Evolutionary conservation across 2,888 invertebrate species (phyloP).

Genomic region (Willowsia nigromaculata): DNA sequence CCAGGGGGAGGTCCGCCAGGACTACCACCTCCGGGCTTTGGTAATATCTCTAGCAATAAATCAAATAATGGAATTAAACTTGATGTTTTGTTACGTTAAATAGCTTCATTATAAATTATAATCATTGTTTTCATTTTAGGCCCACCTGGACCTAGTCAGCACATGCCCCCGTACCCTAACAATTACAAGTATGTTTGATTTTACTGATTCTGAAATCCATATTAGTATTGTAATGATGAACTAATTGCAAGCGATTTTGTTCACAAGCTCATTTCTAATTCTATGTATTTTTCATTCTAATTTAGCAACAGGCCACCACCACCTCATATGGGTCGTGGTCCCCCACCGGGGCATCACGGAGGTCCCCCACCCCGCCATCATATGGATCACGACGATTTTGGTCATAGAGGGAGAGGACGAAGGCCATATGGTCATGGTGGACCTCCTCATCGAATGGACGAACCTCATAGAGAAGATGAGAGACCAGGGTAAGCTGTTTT

Average conservation of each 20-base stretch:
- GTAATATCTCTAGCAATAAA: not conserved
- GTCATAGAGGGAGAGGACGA: conserved; percentile 44
- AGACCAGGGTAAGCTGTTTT: conserved; percentile 44
- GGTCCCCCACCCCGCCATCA: conserved; percentile 65
- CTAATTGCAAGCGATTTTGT: not conserved
- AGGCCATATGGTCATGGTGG: conserved; percentile 48
- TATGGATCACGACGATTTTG: conserved; percentile 61
- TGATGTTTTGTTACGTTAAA: too few relatives aligned
- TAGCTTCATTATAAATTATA: too few relatives aligned
- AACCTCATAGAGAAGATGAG: conserved; percentile 53
- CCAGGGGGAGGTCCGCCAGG: conserved; percentile 60
- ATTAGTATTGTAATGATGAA: not conserved
- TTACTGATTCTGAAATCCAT: not conserved
- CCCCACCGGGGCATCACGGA: conserved; percentile 71
- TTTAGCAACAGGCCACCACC: conserved; percentile 64
- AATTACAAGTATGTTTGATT: conserved; percentile 50
- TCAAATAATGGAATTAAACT: not conserved
- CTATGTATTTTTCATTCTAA: not conserved
- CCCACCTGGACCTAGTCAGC: conserved; percentile 71
- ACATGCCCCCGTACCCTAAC: conserved; percentile 68
- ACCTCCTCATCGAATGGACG: conserved; percentile 34
- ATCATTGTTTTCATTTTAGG: conserved; percentile 21
- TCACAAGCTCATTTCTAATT: too few relatives aligned
- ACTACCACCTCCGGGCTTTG: conserved; percentile 60
- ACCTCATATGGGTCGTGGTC: conserved; percentile 71